Base-by-base conservation (phyloP, 2,797 vertebrate species). In the Cryptoblepharus egeriae region DNA sequence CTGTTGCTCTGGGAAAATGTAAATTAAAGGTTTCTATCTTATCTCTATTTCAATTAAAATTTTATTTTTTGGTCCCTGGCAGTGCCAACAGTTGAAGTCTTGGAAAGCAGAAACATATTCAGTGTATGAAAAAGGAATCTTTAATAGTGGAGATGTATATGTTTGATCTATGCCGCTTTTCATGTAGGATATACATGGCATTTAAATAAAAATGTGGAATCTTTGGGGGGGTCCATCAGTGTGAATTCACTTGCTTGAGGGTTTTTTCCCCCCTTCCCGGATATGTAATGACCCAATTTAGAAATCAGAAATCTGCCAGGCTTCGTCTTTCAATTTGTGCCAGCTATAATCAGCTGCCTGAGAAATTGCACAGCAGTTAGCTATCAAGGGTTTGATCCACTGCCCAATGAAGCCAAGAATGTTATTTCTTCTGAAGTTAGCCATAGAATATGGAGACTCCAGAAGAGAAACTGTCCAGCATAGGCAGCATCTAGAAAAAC, bases 11-110 rank as follows among this genome's bases (percentile, higher is more conserved):
- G 94, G 94, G 93, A 95, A 87, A 94, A 94, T 91, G 93, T 88
- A 94, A 95, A 95, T 94, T 94, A 94, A 95, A 95, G 93, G 90
- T 89, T 94, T 92, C 92, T 93, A 88, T 94, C 94, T 94, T 95
- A 93, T 94, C 91, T 92, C 81, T 94, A 93, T 95, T 95, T 95
- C 94, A 95, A 94, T 94, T 96, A 94, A 90, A 92, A 91, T 93
- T 94, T 94, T 94, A 94, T 87, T 93, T 76, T 95, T 95, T 92
- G 90, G 93, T 95, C 78, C 87, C 90, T 82, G 74, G 80, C 89
- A 94, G 91, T 86, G 88, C 82, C 91, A 92, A 75, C 70, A 26
- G 73, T 86, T 91, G 90, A 96, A 95, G 86, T 88, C 92, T 92
- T 94, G 82, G 90, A 77, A 94, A 91, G 88, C 84, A 24, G 83